Evolutionary conservation across 2,113 vertebrate genomes (phyloP).

Genomic region (Pyxicephalus adspersus): DNA sequence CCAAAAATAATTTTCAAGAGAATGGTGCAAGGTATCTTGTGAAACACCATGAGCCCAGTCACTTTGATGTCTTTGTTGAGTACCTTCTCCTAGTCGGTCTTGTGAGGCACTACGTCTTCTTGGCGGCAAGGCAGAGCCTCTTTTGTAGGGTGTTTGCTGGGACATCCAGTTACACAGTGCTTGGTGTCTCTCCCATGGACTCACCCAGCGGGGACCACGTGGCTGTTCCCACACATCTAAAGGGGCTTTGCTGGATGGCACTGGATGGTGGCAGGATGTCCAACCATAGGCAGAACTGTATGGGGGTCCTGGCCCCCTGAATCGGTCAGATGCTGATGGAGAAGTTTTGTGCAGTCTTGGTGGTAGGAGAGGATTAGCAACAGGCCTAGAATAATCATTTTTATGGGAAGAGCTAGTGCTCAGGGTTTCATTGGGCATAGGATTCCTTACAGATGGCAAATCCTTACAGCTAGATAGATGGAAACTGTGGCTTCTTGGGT

Average conservation of each 20-base stretch:
- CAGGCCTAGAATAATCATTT: constrained; percentile 64
- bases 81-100: constrained; percentile 81
- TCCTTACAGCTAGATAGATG: constrained; percentile 52
- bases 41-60: constrained; percentile 91
- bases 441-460: constrained; percentile 34
- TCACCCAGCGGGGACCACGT: constrained; percentile 63
- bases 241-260: constrained; percentile 61
- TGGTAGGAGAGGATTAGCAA: constrained; percentile 50
- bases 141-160: constrained; percentile 77
- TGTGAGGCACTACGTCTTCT: constrained; percentile 92
- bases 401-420: constrained; percentile 67
- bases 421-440: constrained; percentile 56
- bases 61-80: constrained; percentile 57
- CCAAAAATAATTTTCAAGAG: constrained; percentile 66
- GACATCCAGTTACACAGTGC: constrained; percentile 91
- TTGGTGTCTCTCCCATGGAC: constrained; percentile 82
- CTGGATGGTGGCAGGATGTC: constrained; percentile 67
- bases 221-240: constrained; percentile 61
- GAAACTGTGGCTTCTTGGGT: constrained; percentile 60
- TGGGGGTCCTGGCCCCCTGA: constrained; percentile 45
- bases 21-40: constrained; percentile 86
- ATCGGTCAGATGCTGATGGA: constrained; percentile 62
- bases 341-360: constrained; percentile 20
- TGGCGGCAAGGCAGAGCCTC: constrained; percentile 74
- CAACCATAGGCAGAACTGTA: constrained; percentile 72